Percentiles rank a stretch among this genome's conserved stretches.
Conservation (phyloP, 2,113 vertebrate species). For the Abramis brama region DNA sequence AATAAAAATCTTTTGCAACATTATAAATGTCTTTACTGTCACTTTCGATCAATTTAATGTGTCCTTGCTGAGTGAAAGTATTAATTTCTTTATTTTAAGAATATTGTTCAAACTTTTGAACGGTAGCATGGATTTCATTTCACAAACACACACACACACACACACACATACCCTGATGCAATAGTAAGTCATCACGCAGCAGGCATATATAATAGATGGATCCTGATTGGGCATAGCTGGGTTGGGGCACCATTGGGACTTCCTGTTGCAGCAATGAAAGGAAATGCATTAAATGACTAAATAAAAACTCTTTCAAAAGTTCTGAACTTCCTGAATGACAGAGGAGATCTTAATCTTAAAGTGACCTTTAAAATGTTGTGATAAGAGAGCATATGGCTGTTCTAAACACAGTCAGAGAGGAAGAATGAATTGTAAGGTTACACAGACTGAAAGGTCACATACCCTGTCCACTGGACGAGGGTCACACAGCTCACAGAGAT, state of each 20-base stretch:
- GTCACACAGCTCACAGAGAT: constrained; percentile 96
- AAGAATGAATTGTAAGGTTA: not conserved
- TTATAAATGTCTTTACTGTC: not conserved
- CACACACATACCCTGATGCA: constrained; percentile 86
- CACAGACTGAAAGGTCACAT: constrained; percentile 55
- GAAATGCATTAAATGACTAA: constrained; percentile 14
- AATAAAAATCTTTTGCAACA: not conserved
- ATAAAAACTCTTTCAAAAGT: not conserved
- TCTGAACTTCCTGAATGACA: not conserved
- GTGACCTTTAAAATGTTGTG: constrained; percentile 24
- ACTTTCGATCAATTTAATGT: not conserved
- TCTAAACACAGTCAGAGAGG: constrained; percentile 16
- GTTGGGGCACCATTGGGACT: constrained; percentile 97
- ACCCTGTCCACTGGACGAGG: constrained; percentile 89
- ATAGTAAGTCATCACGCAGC: constrained; percentile 90
- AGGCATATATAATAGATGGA: constrained; percentile 97
- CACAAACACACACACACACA: not conserved
- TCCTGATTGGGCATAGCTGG: constrained; percentile 92
- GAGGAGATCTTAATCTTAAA: constrained; percentile 5
- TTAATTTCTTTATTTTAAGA: not conserved
- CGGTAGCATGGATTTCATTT: not conserved
- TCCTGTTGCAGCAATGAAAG: constrained; percentile 76
- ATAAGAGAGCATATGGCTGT: not conserved
- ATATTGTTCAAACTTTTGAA: not conserved
- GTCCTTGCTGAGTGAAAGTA: not conserved